These are phyloP conservation scores for Acromyrmex heyeri DNA, from an alignment of 1,140 invertebrate genomes.

Conservation along the genomic window DNA sequence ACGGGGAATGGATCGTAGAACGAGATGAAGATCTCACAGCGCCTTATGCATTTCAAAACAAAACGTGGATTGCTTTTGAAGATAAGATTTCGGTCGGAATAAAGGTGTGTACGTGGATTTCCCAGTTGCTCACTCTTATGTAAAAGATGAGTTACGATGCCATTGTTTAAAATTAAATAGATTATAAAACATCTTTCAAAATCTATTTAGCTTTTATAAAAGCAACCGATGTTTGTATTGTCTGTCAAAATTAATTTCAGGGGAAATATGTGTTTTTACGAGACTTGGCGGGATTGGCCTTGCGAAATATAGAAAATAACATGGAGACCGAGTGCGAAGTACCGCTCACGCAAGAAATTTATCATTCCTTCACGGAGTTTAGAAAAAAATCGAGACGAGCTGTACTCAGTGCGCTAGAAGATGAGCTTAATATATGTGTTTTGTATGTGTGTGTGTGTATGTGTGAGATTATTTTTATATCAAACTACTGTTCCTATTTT, in stretches of 20 bases:
- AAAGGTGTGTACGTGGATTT: constrained; percentile 87
- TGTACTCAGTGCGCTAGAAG: constrained; percentile 83
- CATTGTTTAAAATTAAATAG: neutral
- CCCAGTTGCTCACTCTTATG: neutral
- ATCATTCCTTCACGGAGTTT: constrained; percentile 84
- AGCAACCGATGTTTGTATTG: neutral
- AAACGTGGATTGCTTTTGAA: constrained; percentile 93
- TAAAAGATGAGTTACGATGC: neutral
- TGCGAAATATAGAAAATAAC: constrained; percentile 83
- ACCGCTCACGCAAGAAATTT: constrained; percentile 79
- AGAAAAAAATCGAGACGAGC: constrained; percentile 86
- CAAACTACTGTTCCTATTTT: neutral
- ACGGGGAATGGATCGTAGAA: constrained; percentile 91
- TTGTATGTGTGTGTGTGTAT: too few species aligned
- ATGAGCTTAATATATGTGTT: constrained; percentile 80
- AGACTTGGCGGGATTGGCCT: constrained; percentile 87
- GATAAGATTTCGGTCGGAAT: constrained; percentile 91
- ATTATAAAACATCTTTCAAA: neutral
- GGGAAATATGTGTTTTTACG: constrained; percentile 88
- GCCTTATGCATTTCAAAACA: constrained; percentile 91
- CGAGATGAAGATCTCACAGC: constrained; percentile 93
- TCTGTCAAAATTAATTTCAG: constrained; percentile 77
- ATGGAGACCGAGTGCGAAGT: constrained; percentile 79
- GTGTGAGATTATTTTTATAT: neutral
- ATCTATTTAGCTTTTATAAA: neutral